Evolutionary conservation across 2,113 vertebrate species (phyloP).

Genomic region (Proterorhinus semilunaris): DNA sequence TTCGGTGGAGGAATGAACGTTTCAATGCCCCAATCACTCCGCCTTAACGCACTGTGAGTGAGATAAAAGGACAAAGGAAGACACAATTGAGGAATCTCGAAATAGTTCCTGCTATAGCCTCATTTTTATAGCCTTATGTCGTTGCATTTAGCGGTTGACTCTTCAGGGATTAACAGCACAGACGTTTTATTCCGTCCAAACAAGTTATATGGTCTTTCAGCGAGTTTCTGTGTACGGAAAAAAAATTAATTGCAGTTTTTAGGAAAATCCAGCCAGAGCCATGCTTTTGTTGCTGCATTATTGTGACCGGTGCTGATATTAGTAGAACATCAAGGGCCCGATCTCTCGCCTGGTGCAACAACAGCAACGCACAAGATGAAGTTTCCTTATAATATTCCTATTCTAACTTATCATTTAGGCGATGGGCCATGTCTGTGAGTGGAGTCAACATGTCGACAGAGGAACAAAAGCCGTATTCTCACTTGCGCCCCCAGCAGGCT

Average conservation of each 20-base stretch:
- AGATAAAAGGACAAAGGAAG: neutral
- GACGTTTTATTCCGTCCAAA: neutral
- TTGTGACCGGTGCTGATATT: neutral
- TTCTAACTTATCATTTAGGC: too few species aligned
- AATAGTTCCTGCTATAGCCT: neutral
- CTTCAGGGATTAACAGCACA: neutral
- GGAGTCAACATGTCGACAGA: too few species aligned
- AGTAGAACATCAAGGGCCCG: neutral
- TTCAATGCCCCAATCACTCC: slow-evolving; percentile 6
- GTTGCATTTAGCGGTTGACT: neutral
- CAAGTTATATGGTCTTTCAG: neutral
- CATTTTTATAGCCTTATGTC: neutral
- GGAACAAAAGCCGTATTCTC: too few species aligned
- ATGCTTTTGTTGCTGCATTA: neutral
- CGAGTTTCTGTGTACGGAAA: neutral
- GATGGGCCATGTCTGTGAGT: too few species aligned
- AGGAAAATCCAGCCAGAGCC: neutral
- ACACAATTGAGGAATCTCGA: slow-evolving; percentile 2
- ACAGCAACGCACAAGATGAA: too few species aligned
- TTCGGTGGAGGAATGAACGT: slow-evolving; percentile 23
- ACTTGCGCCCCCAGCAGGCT: too few species aligned
- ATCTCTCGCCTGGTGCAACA: neutral
- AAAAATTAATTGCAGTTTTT: neutral
- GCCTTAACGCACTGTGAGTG: neutral
- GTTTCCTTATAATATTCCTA: too few species aligned